Evolutionary conservation across 1,140 invertebrate species (phyloP), one percentile per base, ranked within the genome.

Genomic region (Hylyphantes graminicola): DNA sequence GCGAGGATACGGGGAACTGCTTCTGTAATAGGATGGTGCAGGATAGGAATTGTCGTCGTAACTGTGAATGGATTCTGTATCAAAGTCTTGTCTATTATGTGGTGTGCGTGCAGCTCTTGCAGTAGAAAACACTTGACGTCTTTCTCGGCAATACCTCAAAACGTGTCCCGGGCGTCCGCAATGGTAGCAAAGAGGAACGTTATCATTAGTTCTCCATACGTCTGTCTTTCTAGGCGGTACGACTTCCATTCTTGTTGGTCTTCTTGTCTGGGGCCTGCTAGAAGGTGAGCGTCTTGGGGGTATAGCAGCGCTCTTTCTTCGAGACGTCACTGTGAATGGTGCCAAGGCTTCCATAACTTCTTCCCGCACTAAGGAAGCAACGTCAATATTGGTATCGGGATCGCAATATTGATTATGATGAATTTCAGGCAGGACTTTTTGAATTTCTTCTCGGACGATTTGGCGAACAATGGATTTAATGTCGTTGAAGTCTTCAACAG

Each of bases 151-250:
- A 11, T 79, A 79, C 12, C 54, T 64, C 13, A 77, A 9, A 6
- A 79, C 64, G 13, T 50, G 63, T 57, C 76, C 51, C 9, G 64
- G 51, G 9, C 17, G 17, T n/a, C 64, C 53, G 9, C 76, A 79
- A 63, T 57, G 64, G 53, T 68, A 79, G 51, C 64, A 79, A 10
- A 79, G 76, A 17, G 53, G 51, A 0, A 65, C 76, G 54, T 77
- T 51, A n/a, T 53, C 19, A 50, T 65, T 17, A 51, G 59, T 77
- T 48, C 75, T 77, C 57, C 57, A 77, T 50, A 77, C 9, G n/a
- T 65, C 6, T 50, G 57, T 17, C n/a, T 3, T 55, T 13, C 12
- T 55, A n/a, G 21, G 10, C 2, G 50, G 7, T 13, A 10, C 4
- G 6, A 12, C 2, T 7, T 50, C 68, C 53, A 50, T 79, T 50